Conservation (phyloP, 2,797 vertebrate genomes). For the Enteromius argenteus region DNA sequence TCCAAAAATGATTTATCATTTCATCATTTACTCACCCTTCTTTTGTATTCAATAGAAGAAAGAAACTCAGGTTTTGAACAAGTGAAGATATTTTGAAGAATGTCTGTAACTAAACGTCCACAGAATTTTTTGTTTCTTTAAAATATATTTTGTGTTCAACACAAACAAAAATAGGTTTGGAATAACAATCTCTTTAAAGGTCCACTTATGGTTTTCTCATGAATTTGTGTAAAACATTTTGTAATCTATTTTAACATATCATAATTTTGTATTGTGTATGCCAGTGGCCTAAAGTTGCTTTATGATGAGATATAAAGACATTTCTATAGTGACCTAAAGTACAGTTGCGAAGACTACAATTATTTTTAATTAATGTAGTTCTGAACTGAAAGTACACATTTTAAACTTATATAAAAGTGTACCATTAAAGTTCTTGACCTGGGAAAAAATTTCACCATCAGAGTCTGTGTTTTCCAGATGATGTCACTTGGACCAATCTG, state of each 20-base stretch:
- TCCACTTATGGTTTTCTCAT: background rate
- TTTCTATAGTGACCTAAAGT: background rate
- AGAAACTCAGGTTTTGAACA: too few relatives aligned
- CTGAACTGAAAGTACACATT: background rate
- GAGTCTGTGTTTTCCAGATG: slow-evolving; percentile 7
- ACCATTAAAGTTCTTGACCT: slow-evolving; percentile 5
- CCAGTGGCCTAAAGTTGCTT: background rate
- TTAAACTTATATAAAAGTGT: background rate
- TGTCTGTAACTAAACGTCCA: background rate
- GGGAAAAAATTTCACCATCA: background rate
- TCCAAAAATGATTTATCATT: background rate
- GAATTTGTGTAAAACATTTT: background rate
- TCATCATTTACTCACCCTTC: background rate
- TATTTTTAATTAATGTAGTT: background rate
- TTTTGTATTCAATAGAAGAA: too few relatives aligned
- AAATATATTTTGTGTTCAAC: background rate
- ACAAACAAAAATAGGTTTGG: too few relatives aligned
- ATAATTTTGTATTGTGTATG: background rate
- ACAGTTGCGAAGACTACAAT: background rate
- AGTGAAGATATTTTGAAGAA: background rate
- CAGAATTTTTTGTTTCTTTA: background rate
- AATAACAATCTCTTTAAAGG: background rate
- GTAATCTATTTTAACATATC: background rate
- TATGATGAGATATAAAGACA: background rate
- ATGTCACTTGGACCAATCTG: slow-evolving; percentile 4